Base-by-base conservation (phyloP, 2,888 invertebrate genomes). In the Pemphredon lugubris region DNA sequence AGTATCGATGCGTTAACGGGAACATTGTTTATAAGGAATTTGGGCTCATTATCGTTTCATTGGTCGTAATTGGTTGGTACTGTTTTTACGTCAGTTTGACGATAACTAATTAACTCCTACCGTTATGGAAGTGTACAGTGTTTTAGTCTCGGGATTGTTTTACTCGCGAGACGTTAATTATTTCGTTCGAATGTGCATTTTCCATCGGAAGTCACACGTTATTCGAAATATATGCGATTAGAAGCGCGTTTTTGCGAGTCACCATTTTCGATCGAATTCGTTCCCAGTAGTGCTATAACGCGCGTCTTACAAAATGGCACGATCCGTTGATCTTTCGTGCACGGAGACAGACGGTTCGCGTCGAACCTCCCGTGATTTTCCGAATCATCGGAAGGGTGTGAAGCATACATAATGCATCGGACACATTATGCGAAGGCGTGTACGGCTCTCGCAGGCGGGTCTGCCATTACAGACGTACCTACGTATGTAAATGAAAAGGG, bases 351-450 rank as follows among this genome's bases (percentile, higher is more conserved):
- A 64, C 64, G 71, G 59, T 57, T 58, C 61, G 54, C 48, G 47
- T 13, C 42, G 54, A 34, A 80, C 67, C 63, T 59, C 45, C 70
- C 63, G 73, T 83, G 81, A 83, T 81, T 84, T 83, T 83, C 81
- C 81, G 69, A 84, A 79, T 83, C 81, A 72, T 83, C 84, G 73
- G 75, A 79, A 83, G 84, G 84, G 81, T 75, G 81, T 77, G 77
- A 83, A 81, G 69, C 80, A 84, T 84, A 79, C 84, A 84, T 84
- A 84, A 84, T 85, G 79, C 81, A 84, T 80, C 71, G 59, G 73
- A 53, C 45, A 53, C 73, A 83, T 82, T 82, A 82, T 82, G 81
- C 82, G 76, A 82, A 73, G 82, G 82, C 80, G 83, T 79, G 80
- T 81, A 79, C 82, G 69, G 65, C 40, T 64, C 69, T 64, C 48